These are phyloP conservation scores for Leucoraja erinaceus DNA, from an alignment of 2,113 vertebrate species.

Conservation along the genomic window DNA sequence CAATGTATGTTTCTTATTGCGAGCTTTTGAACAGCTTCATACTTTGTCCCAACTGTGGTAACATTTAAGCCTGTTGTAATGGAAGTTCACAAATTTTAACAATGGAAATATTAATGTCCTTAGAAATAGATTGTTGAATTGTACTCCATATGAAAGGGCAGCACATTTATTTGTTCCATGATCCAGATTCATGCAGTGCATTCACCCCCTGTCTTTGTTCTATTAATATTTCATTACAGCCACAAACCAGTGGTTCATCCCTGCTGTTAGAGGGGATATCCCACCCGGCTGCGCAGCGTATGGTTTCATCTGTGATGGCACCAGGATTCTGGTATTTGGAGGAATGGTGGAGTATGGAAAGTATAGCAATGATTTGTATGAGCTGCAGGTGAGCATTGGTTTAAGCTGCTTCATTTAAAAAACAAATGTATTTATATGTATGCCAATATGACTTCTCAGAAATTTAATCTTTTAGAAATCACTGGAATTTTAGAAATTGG, in stretches of 20 bases:
- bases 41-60: neutral
- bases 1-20: neutral
- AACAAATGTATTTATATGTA: neutral
- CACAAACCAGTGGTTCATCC: constrained; percentile 94
- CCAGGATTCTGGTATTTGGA: constrained; percentile 85
- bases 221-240: constrained; percentile 54
- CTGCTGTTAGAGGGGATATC: constrained; percentile 93
- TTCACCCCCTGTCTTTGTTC: neutral
- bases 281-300: constrained; percentile 93
- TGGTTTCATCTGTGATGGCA: constrained; percentile 90
- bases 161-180: neutral
- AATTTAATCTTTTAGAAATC: neutral
- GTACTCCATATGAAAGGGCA: neutral
- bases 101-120: neutral
- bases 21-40: neutral
- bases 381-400: constrained; percentile 76
- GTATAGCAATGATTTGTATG: constrained; percentile 89
- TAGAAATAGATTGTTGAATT: neutral
- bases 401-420: neutral
- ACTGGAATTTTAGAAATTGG: neutral
- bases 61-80: neutral
- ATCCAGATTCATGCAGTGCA: neutral
- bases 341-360: constrained; percentile 97
- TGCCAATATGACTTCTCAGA: neutral
- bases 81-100: neutral